phyloP scores from a whole-genome alignment of 2,888 invertebrate species.

The Acanthoscelides obtectus region DNA sequence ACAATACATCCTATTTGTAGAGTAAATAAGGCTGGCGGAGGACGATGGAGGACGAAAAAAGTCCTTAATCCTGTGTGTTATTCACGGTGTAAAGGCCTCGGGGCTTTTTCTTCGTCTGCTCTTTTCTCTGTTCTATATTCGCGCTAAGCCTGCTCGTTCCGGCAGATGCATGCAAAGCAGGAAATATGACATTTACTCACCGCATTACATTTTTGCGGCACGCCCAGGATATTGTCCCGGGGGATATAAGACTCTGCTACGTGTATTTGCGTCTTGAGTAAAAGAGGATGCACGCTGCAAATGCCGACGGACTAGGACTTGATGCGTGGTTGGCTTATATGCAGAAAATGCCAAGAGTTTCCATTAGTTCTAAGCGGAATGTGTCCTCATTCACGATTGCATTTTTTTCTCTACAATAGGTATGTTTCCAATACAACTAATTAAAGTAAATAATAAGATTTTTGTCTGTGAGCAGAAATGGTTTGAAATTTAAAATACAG shows the following conservation, averaged over 20 bases:
- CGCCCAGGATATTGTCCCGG: background rate
- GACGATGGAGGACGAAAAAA: background rate
- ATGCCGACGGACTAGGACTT: too few relatives aligned
- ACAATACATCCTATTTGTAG: conserved; percentile 16
- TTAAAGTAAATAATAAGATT: too few relatives aligned
- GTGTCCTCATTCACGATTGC: too few relatives aligned
- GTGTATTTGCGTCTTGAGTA: background rate
- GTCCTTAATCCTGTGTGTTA: conserved; percentile 22
- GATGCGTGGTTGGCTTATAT: too few relatives aligned
- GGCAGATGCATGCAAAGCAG: conserved; percentile 26
- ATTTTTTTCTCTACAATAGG: too few relatives aligned
- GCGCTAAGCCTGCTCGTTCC: conserved; percentile 15
- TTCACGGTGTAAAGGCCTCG: conserved; percentile 21
- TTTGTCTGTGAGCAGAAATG: too few relatives aligned
- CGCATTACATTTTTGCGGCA: conserved; percentile 20
- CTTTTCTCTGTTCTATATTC: conserved; percentile 7
- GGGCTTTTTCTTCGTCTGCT: conserved; percentile 25
- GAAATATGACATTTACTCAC: conserved; percentile 33
- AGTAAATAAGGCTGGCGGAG: conserved; percentile 13
- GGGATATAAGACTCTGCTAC: background rate
- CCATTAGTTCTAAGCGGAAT: too few relatives aligned
- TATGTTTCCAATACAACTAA: too few relatives aligned
- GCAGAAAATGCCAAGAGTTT: too few relatives aligned
- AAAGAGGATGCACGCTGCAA: too few relatives aligned
- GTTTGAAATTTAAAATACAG: too few relatives aligned